These are phyloP conservation scores for Apostichopus leukothele DNA, from an alignment of 53 echinoderm and acorn worm species.

Conservation along the genomic window DNA sequence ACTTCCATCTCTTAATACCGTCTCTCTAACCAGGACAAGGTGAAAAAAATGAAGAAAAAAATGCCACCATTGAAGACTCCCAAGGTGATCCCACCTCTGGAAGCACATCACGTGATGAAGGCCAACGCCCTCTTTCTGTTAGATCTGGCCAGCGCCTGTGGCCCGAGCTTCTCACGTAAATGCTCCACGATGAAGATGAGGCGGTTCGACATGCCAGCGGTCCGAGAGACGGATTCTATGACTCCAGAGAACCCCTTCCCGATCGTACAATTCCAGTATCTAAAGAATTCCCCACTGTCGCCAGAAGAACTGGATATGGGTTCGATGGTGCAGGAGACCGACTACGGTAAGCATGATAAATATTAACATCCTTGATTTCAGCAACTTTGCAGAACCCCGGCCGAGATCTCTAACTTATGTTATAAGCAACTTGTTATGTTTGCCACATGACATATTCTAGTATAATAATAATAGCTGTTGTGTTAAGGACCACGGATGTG, in stretches of 20 bases:
- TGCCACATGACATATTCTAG: too few species aligned
- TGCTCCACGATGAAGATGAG: conserved; percentile 67
- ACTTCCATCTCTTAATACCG: background rate
- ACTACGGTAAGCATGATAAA: conserved; percentile 30
- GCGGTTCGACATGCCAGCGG: conserved; percentile 83
- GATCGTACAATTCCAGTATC: conserved; percentile 57
- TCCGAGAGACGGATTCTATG: conserved; percentile 71
- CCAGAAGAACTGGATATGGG: conserved; percentile 40
- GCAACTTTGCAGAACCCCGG: too few species aligned
- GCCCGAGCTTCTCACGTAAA: conserved; percentile 65
- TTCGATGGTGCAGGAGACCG: conserved; percentile 12
- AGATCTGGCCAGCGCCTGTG: conserved; percentile 87
- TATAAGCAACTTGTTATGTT: too few species aligned
- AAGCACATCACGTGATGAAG: conserved; percentile 97
- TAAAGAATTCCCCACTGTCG: conserved; percentile 49
- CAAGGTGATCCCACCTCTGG: conserved; percentile 78
- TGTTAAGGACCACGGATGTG: too few species aligned
- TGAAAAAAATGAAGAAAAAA: conserved; percentile 80
- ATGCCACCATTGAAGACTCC: conserved; percentile 79
- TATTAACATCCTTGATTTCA: too few species aligned
- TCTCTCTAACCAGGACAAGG: conserved; percentile 46
- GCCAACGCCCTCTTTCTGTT: conserved; percentile 93
- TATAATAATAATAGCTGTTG: too few species aligned
- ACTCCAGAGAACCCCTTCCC: conserved; percentile 77
- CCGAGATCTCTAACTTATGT: too few species aligned